Base-by-base conservation (phyloP, 2,888 invertebrate genomes). In the Andricus curvator region DNA sequence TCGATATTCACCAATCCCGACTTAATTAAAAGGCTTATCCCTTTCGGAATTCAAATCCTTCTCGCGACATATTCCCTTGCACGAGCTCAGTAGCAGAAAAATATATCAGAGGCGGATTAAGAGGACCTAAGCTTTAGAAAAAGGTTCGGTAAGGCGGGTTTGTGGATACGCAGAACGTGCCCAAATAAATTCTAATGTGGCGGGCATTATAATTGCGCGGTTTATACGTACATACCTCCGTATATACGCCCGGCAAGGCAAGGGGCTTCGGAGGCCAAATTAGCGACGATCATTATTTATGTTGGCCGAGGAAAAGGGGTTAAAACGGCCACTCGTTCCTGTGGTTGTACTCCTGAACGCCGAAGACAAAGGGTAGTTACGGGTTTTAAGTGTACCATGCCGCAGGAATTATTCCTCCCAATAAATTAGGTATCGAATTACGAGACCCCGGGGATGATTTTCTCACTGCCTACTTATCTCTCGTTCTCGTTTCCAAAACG, bases 241-340 rank as follows among this genome's bases (percentile, higher is more conserved):
- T 82, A 80, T 78, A n/a, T 80, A 84, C 85, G 78, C 82, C 83
- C 88, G 84, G 87, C 88, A 89, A 89, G 89, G 90, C 88, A 89
- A 89, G 89, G 90, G 89, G 87, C 88, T 88, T 87, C 87, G 83
- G 84, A 74, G 70, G 87, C 90, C 91, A 92, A 92, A 92, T 92
- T 92, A 92, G 92, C 92, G 88, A 91, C 92, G 91, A 92, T 92
- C 91, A 92, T 92, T 92, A 92, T 92, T 92, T 92, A 92, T 92
- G 91, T 90, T 87, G 85, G 86, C 87, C 87, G 87, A 87, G 89
- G 90, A 90, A 91, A 90, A 90, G 90, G 91, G 91, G 90, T 90
- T 90, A 91, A 91, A 92, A 91, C 88, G 85, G 87, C 86, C 86
- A 89, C 87, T 88, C 86, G 88, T 86, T 84, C 85, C 84, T 70